Evolutionary conservation across 2,888 invertebrate genomes (phyloP), one percentile per base, ranked within the genome.

Genomic region (Dinocampus coccinellae): DNA sequence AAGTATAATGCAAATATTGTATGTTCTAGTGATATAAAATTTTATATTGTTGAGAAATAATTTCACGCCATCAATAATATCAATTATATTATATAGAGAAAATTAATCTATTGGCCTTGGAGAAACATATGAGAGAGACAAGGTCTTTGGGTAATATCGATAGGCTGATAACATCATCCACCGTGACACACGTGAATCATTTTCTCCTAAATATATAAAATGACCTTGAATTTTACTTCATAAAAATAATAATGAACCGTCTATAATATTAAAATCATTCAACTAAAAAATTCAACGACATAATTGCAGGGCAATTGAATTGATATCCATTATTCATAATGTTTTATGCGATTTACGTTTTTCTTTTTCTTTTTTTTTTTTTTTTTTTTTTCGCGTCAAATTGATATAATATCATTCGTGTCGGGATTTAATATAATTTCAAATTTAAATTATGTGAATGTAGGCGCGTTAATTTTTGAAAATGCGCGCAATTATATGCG

Each of bases 141-240:
- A 66, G 57, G 52, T 65, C 33, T 29, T 53, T 36, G 13, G 3
- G 29, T 47, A 29, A 55, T 24, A 66, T 62, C 26, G 53, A 70
- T 4, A 39, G 24, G 29, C n/a, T 55, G 71, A 71, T 71, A 66
- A 62, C 11, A 67, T 66, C 66, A 66, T 61, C 61, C 55, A 29
- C 29, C 58, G 47, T 29, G n/a, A 65, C 53, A 42, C 39, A 53
- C 22, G 33, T 71, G 55, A 66, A 66, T 71, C 55, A 71, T 71
- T 53, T 16, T 26, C n/a, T n/a, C 55, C 39, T 26, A 71, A 71
- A 55, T 67, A 71, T 52, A 55, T 67, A 66, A 61, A 55, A 9
- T 42, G 62, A 57, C 71, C 71, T 71, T 66, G 71, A 67, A 62
- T 39, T 36, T 26, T 36, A 52, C 24, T 53, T 53, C 62, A 67